Base-by-base conservation (phyloP, 1,140 invertebrate genomes). In the Leptopilina clavipes region DNA sequence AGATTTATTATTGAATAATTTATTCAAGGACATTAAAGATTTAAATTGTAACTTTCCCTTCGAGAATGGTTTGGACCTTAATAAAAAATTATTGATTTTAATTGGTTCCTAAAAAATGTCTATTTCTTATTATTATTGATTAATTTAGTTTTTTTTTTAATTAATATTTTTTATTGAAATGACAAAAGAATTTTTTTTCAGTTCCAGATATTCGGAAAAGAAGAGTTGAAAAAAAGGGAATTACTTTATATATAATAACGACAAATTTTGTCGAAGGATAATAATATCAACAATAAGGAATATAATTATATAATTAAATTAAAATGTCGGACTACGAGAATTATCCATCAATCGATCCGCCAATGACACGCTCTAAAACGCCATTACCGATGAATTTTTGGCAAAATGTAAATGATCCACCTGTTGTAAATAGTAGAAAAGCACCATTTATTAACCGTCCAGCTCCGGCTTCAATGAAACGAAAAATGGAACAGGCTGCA, bases 401-500 rank as follows among this genome's bases (percentile, higher is more conserved):
- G 25, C 11, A 12, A 31, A 65, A 65, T 65, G 59, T 37, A 25
- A 37, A 22, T 65, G 59, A 31, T 52, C n/a, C 48, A 17, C 14
- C 48, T 17, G 7, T 6, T 52, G 48, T 52, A 52, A 65, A n/a
- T 37, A 37, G 8, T 65, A n/a, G 25, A 65, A 31, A 65, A 0
- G 11, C 22, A 11, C 14, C 22, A 7, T 7, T 37, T 31, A 31
- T 52, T 52, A 52, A 52, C 48, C 59, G 59, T 37, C 59, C 59
- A 65, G 59, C 59, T 14, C 59, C 59, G 3, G 59, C 59, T 65
- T 65, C 59, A 1, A 65, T 31, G 59, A 65, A 65, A 25, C 59
- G 59, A n/a, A 65, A 65, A 65, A 37, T 25, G 6, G 22, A 65
- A 65, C 12, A 65, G 11, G 59, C 22, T 25, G 14, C 12, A 8